Base-by-base conservation (phyloP, 2,888 invertebrate species). In the Phania funesta region DNA sequence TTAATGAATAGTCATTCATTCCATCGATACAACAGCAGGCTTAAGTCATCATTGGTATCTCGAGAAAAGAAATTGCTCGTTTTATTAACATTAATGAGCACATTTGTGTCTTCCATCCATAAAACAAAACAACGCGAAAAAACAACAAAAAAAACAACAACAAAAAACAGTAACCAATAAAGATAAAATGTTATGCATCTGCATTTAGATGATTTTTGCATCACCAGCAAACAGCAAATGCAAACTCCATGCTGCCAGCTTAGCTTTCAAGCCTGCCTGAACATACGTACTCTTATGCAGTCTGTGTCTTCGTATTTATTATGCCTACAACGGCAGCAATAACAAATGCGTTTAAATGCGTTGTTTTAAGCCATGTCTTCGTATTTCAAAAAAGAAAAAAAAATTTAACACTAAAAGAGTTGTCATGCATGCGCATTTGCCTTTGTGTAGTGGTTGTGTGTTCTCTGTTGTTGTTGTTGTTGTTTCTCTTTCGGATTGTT, bases 41-140 rank as follows among this genome's bases (percentile, higher is more conserved):
- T 74, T 22, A 60, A 62, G 58, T 68, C 64, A 74, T 78, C 82
- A 75, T 82, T 78, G 70, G 78, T 75, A 82, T 82, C 70, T 82
- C 46, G 44, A 75, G 78, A 70, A 74, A 82, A 74, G 77, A 74
- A 78, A 82, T 78, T 65, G 82, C 74, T 70, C 82, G 74, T 82
- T 82, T 78, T 82, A 82, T 82, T 82, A 82, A 82, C 82, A 82
- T 82, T 82, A 82, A 82, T 82, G 82, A 82, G 82, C 74, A 60
- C 82, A 82, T 82, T 82, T 82, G 78, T 82, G 82, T 82, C 82
- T 70, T 70, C 74, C 78, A 78, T 78, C 52, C 76, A 76, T 76
- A 68, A 76, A 68, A n/a, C 6, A 60, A 68, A 68, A 52, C 29
- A 32, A 13, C 18, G n/a, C n/a, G n/a, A 22, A 56, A 48, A 26